Percentiles rank a stretch among this genome's conserved stretches.
phyloP scores from a whole-genome alignment of 2,113 vertebrate species.

The Orycteropus afer region DNA sequence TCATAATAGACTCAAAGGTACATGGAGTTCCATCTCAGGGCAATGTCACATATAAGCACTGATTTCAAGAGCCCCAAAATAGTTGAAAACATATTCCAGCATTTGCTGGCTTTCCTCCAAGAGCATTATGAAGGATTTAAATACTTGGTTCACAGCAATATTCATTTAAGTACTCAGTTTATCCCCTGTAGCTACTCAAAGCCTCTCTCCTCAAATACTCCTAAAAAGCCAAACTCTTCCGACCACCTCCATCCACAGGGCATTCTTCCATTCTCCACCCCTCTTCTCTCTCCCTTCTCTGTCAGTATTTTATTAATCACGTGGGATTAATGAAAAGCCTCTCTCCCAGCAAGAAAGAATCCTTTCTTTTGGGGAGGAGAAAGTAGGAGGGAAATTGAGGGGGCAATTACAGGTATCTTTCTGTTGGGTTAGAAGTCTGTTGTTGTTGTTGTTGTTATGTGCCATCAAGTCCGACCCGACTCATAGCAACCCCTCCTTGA shows the following conservation, averaged over 20 bases:
- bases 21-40: not conserved
- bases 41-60: not conserved
- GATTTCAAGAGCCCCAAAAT: not conserved
- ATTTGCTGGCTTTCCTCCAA: not conserved
- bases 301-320: not conserved
- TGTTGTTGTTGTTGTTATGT: too few species aligned
- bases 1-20: not conserved
- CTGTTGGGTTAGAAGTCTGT: not conserved
- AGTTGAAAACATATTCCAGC: not conserved
- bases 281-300: not conserved
- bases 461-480: too few species aligned
- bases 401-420: not conserved
- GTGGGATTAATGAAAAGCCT: not conserved
- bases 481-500: too few species aligned
- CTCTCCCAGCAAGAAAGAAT: not conserved
- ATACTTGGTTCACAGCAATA: not conserved
- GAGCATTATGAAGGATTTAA: not conserved
- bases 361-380: not conserved
- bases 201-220: not conserved
- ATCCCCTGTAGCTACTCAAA: not conserved
- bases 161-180: not conserved
- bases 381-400: not conserved
- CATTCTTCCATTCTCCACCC: not conserved
- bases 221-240: not conserved
- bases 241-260: too few species aligned